A percentile compares a stretch with the other conserved stretches of the same genome.
phyloP scores from a whole-genome alignment of 2,888 invertebrate species.

The Euplexia lucipara region DNA sequence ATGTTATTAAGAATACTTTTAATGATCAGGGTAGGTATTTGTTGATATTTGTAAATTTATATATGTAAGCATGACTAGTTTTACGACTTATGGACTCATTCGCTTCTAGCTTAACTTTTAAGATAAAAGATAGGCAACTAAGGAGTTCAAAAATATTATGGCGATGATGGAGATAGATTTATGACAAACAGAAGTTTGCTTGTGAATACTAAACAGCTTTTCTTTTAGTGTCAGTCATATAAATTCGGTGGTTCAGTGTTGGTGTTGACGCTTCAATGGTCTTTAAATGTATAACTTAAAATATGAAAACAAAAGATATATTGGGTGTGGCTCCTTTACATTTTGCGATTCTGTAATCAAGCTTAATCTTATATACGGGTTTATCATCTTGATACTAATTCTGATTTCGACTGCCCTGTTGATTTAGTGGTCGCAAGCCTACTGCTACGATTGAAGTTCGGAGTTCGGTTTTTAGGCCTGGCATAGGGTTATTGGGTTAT shows the following conservation, averaged over 20 bases:
- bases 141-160: conserved; percentile 18
- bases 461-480: too few relatives aligned
- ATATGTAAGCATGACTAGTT: conserved; percentile 12
- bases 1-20: conserved; percentile 7
- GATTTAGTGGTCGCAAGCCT: too few relatives aligned
- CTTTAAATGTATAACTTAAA: conserved; percentile 6
- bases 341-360: conserved; percentile 13
- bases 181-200: conserved; percentile 38
- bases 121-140: conserved; percentile 40
- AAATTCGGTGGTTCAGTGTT: conserved; percentile 31
- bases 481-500: too few relatives aligned
- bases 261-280: conserved; percentile 28
- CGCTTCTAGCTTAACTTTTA: conserved; percentile 22
- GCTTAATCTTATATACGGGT: conserved; percentile 5
- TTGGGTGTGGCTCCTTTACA: background rate
- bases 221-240: conserved; percentile 44
- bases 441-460: too few relatives aligned
- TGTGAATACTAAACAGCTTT: conserved; percentile 47
- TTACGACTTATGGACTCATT: conserved; percentile 20
- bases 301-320: background rate
- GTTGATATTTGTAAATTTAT: conserved; percentile 14
- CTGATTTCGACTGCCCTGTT: too few relatives aligned
- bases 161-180: conserved; percentile 35
- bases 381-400: background rate
- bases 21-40: conserved; percentile 1